Base-by-base conservation (phyloP, 1,140 invertebrate genomes). In the Brachionus paranguensis region DNA sequence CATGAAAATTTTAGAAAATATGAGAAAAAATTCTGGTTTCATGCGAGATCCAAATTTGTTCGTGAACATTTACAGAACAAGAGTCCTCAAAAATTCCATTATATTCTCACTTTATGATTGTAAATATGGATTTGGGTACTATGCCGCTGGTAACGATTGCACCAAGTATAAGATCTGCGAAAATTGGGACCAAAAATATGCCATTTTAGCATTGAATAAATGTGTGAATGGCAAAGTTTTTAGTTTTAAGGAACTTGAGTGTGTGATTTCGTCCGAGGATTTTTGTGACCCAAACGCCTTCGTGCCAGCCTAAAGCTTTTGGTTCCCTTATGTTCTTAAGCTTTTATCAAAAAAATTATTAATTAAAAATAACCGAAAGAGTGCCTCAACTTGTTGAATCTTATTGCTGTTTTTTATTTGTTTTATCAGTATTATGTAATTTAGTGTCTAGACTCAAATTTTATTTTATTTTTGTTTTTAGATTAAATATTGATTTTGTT, bases 171-270 rank as follows among this genome's bases (percentile, higher is more conserved):
- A 76, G 50, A 50, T 76, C 2, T 76, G 72, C 72, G 45, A 76
- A 47, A 50, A 76, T 76, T 76, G 72, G 72, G 72, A 76, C 43
- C 8, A 47, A 11, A 76, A 76, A 76, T 50, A 76, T 50, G 72
- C 72, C 43, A 76, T 50, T 50, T 50, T 76, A 29, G 50, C 43
- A 29, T 14, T 76, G 11, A 76, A 76, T 29, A 76, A 76, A 50
- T 76, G 72, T 76, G 72, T 76, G 3, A 47, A 76, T 76, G 72
- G 72, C n/a, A 47, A 76, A 50, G 24, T 76, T 6, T 76, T 76
- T 76, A 76, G 27, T 50, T 76, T 76, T 29, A n/a, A 50, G 47
- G 10, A 76, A 27, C 47, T 76, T 76, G 43, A 76, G 27, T 76
- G 72, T 50, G 43, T 50, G 17, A 33, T 6, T 14, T 20, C 14